These are phyloP conservation scores for Caloenas nicobarica DNA, from an alignment of 2,113 vertebrate species.

Conservation along the genomic window DNA sequence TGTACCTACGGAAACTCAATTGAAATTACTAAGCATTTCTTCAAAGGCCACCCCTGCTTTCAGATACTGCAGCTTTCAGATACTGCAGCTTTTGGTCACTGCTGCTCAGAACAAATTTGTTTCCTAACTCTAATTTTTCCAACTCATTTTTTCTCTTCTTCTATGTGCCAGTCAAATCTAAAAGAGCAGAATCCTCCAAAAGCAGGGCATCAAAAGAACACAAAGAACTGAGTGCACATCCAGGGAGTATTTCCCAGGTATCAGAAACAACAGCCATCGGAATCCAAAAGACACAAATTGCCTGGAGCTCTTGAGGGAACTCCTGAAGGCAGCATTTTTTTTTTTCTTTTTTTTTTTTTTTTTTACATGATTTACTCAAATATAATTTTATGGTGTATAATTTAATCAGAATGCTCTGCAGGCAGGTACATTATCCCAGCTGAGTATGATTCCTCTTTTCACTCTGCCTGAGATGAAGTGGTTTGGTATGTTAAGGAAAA, in stretches of 20 bases:
- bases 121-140: background rate
- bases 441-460: background rate
- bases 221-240: background rate
- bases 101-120: background rate
- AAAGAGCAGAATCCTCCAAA: background rate
- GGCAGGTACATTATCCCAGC: constrained; percentile 28
- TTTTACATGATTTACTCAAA: background rate
- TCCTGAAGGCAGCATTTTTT: background rate
- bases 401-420: constrained; percentile 36
- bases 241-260: background rate
- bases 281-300: background rate
- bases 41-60: background rate
- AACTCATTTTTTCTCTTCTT: background rate
- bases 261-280: background rate
- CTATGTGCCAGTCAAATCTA: background rate
- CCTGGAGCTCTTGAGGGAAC: background rate
- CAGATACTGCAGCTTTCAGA: background rate
- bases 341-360: background rate
- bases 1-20: background rate
- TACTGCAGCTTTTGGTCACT: background rate
- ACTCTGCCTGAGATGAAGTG: background rate
- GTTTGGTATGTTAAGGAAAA: constrained; percentile 20
- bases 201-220: background rate
- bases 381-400: constrained; percentile 30
- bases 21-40: background rate